A percentile compares a stretch with the other conserved stretches of the same genome.
Evolutionary conservation across 2,888 invertebrate genomes (phyloP).

Genomic region (Lycia hirtaria): DNA sequence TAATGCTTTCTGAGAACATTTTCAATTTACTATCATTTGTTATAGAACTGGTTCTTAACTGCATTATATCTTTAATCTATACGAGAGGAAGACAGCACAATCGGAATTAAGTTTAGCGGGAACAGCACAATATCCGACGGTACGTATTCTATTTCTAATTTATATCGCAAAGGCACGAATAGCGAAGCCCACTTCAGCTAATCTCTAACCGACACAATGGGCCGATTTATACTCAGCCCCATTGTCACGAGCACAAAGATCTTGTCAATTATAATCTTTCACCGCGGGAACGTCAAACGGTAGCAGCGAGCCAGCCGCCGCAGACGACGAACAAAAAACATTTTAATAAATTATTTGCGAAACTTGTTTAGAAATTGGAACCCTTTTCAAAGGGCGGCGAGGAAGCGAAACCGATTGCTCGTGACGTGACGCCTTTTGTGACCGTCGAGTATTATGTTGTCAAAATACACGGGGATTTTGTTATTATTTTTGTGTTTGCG

Average conservation of each 20-base stretch:
- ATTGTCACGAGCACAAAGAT: constrained; percentile 81
- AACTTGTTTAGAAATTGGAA: constrained; percentile 71
- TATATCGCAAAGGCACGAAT: constrained; percentile 63
- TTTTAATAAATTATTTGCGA: constrained; percentile 83
- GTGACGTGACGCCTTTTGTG: constrained; percentile 83
- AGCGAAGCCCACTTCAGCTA: constrained; percentile 59
- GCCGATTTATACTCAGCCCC: constrained; percentile 72
- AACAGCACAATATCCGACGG: constrained; percentile 63
- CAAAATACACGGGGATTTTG: constrained; percentile 85
- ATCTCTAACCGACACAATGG: constrained; percentile 72
- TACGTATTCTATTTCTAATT: constrained; percentile 67
- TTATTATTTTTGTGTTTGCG: constrained; percentile 85
- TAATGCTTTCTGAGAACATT: constrained; percentile 50
- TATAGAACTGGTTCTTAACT: constrained; percentile 47
- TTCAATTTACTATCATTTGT: constrained; percentile 48
- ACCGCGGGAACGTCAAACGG: constrained; percentile 79
- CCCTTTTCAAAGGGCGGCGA: constrained; percentile 79
- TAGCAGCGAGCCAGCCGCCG: constrained; percentile 72
- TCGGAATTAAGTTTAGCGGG: constrained; percentile 69
- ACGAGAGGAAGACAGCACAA: constrained; percentile 61
- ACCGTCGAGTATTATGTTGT: constrained; percentile 83
- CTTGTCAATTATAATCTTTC: constrained; percentile 84
- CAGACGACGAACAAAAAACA: constrained; percentile 59
- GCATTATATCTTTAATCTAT: constrained; percentile 61
- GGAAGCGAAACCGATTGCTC: constrained; percentile 82